These are phyloP conservation scores for Halichoerus grypus DNA, from an alignment of 2,113 vertebrate species.

Conservation along the genomic window DNA sequence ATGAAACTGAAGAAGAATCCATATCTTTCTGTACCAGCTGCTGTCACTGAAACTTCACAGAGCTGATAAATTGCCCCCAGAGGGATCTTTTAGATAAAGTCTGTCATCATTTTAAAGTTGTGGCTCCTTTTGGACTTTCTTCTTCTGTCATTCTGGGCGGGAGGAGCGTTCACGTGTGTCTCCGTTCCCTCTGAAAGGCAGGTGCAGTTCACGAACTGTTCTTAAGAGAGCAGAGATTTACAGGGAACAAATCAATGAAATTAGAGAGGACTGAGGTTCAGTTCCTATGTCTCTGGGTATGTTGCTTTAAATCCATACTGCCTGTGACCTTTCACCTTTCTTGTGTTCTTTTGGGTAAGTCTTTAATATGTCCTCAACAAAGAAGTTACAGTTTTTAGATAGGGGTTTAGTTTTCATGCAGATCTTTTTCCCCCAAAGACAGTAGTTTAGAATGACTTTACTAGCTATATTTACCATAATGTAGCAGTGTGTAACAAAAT, in stretches of 20 bases:
- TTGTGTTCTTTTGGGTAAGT: background rate
- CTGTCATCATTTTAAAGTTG: conserved; percentile 59
- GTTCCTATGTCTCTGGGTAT: background rate
- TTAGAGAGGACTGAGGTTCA: background rate
- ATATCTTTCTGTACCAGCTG: conserved; percentile 9
- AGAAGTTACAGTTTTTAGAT: conserved; percentile 3
- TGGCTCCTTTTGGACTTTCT: conserved; percentile 50
- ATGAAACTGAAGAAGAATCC: conserved; percentile 50
- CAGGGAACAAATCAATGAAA: conserved; percentile 27
- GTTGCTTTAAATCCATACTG: background rate
- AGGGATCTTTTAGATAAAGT: conserved; percentile 62
- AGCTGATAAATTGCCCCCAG: conserved; percentile 59
- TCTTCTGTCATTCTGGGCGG: conserved; percentile 39
- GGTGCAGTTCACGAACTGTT: background rate
- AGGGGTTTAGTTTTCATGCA: background rate
- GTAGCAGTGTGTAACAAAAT: background rate
- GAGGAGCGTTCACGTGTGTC: background rate
- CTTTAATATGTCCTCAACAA: background rate
- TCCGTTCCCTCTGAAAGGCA: conserved; percentile 34
- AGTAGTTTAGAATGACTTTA: background rate
- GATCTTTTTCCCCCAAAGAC: background rate
- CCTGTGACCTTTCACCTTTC: background rate
- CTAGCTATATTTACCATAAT: background rate
- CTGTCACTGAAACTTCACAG: conserved; percentile 62
- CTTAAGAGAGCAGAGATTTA: conserved; percentile 15